Base-by-base conservation (phyloP, 2,888 invertebrate genomes). In the Drosophila anomalata region DNA sequence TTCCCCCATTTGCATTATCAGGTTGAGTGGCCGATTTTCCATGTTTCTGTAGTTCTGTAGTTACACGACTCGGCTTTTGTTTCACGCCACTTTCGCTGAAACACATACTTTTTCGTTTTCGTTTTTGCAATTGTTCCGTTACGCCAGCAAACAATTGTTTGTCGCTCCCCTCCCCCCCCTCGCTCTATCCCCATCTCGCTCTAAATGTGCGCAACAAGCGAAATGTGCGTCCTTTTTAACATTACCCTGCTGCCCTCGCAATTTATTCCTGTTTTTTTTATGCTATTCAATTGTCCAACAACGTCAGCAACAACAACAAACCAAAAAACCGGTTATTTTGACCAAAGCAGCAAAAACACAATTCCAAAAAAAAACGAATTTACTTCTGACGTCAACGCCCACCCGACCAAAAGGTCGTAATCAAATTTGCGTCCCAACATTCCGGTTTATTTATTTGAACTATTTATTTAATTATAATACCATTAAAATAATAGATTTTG, bases 351-450 rank as follows among this genome's bases (percentile, higher is more conserved):
- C 59, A 60, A 50, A 62, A 69, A 48, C 52, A 67, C 46, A 65
- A 74, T 31, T 14, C 29, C 29, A 62, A 62, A 73, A 66, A 69
- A 78, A 79, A 65, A 50, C 48, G 36, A 69, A 69, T 79, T 75
- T 74, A 66, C 53, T 75, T 86, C 88, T 84, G 83, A 88, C 83
- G 83, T 88, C 88, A 88, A 80, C 83, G 74, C 71, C 80, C 84
- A 68, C 67, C 70, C 60, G 75, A 69, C 47, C 59, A 71, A 51
- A 76, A 74, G 59, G 63, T 65, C 63, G 31, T 31, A 54, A 39
- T 65, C 65, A 60, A 54, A 55, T 52, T 76, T 48, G 63, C 65
- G 69, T 57, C 66, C 74, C 69, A 58, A 78, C 65, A 14, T 63
- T 56, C 24, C 3, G 24, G n/a, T 12, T n/a, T 48, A 29, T 8